These are phyloP conservation scores for Phyllotis vaccarum DNA, from an alignment of 2,797 vertebrate species.

Conservation along the genomic window DNA sequence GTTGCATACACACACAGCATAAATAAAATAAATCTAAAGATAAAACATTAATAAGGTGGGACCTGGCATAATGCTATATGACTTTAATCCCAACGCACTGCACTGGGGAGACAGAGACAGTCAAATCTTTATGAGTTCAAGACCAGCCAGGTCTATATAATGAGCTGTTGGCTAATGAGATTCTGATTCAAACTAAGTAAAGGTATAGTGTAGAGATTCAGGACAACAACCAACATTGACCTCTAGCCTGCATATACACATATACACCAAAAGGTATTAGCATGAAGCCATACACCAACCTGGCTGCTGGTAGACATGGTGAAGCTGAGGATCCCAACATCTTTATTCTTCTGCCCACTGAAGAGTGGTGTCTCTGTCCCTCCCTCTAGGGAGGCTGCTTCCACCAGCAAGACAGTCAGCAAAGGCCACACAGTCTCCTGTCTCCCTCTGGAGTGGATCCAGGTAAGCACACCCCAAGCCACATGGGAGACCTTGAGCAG, in stretches of 20 bases:
- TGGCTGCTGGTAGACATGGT: background rate
- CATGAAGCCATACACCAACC: background rate
- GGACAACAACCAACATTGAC: background rate
- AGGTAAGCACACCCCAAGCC: background rate
- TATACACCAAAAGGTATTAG: background rate
- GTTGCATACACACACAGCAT: no score
- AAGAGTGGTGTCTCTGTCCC: background rate
- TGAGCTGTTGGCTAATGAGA: background rate
- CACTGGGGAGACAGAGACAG: background rate
- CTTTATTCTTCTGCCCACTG: background rate
- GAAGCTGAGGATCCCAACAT: no score
- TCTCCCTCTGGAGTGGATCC: background rate
- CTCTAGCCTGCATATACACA: background rate
- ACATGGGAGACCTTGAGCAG: fast-evolving
- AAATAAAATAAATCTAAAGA: background rate
- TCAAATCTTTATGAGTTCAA: background rate
- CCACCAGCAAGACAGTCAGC: background rate
- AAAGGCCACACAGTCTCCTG: background rate
- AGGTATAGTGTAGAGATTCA: background rate
- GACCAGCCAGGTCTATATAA: background rate
- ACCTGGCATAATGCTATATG: background rate
- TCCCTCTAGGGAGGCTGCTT: fast-evolving
- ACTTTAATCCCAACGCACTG: background rate
- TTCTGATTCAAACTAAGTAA: background rate
- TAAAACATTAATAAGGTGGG: background rate